Evolutionary conservation across 2,888 invertebrate species (phyloP).

Genomic region (Anthrax anthrax): DNA sequence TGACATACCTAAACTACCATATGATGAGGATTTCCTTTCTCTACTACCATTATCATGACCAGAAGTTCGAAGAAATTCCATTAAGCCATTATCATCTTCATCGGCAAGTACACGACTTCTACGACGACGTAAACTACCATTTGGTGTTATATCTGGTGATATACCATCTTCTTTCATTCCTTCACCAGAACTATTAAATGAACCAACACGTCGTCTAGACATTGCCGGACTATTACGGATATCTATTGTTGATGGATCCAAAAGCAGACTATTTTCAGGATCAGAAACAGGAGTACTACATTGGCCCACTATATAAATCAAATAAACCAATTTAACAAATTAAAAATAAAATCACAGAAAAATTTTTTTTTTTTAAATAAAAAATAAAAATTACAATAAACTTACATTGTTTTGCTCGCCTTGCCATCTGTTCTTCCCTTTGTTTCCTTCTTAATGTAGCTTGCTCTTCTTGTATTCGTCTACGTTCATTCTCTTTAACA

Average conservation of each 20-base stretch:
- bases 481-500: constrained; percentile 68
- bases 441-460: constrained; percentile 62
- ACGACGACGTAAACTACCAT: constrained; percentile 69
- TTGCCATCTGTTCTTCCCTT: constrained; percentile 54
- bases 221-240: constrained; percentile 56
- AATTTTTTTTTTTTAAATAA: not conserved
- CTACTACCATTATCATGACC: constrained; percentile 56
- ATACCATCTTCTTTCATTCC: constrained; percentile 24
- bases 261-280: constrained; percentile 53
- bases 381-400: constrained; percentile 5
- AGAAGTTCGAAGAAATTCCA: constrained; percentile 69
- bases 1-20: constrained; percentile 67
- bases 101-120: constrained; percentile 68
- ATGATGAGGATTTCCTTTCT: constrained; percentile 54
- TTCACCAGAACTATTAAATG: constrained; percentile 40
- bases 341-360: no score
- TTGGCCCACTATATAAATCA: constrained; percentile 44
- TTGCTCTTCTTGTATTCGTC: constrained; percentile 73
- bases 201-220: constrained; percentile 49
- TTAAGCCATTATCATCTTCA: constrained; percentile 70
- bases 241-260: constrained; percentile 66
- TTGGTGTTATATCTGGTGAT: constrained; percentile 67
- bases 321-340: not conserved
- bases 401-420: constrained; percentile 45
- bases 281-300: constrained; percentile 59